A percentile compares a stretch with the other conserved stretches of the same genome.
These are phyloP conservation scores for Erpobdella octoculata DNA, from an alignment of 2,888 invertebrate genomes.

Conservation along the genomic window DNA sequence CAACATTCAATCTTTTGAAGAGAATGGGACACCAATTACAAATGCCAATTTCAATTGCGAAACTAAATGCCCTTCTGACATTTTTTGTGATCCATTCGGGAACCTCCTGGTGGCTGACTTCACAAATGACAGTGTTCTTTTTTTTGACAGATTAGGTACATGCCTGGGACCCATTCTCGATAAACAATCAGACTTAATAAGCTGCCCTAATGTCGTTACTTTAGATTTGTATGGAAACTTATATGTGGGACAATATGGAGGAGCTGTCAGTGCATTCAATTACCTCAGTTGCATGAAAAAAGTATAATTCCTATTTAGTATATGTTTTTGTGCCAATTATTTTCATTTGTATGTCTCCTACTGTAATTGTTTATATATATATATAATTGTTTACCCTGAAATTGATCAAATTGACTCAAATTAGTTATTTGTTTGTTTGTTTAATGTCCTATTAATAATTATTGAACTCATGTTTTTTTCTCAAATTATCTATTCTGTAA, in stretches of 20 bases:
- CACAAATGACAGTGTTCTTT: constrained; percentile 2
- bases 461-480: too few relatives aligned
- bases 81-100: constrained; percentile 13
- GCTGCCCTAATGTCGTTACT: neutral
- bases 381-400: too few relatives aligned
- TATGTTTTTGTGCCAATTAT: too few relatives aligned
- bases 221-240: constrained; percentile 7
- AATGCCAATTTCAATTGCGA: neutral
- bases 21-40: neutral
- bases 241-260: constrained; percentile 14
- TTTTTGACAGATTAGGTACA: neutral
- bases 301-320: neutral
- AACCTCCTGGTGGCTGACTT: constrained; percentile 6
- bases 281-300: constrained; percentile 12
- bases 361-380: too few relatives aligned
- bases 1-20: neutral
- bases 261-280: neutral
- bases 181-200: neutral
- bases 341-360: too few relatives aligned
- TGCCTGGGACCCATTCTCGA: neutral
- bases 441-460: too few relatives aligned
- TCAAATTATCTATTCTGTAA: too few relatives aligned
- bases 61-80: neutral
- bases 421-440: too few relatives aligned
- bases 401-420: too few relatives aligned